A percentile compares a stretch with the other conserved stretches of the same genome.
Conservation (phyloP, 2,888 invertebrate genomes). For the Cheilosia vernalis region DNA sequence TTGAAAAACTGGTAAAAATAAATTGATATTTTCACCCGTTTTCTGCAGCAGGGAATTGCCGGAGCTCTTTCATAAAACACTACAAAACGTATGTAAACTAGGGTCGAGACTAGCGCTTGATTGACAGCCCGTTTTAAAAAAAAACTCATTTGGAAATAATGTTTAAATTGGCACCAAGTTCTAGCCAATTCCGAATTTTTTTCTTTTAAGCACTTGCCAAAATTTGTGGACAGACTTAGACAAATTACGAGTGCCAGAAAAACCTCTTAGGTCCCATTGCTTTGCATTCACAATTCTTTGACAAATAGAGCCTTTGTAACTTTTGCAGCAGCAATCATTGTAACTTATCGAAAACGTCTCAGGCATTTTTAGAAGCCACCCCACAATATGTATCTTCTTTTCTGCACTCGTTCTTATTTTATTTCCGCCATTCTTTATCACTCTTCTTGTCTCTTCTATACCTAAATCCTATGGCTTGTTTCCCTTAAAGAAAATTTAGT, state of each 20-base stretch:
- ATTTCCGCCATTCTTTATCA: too few relatives aligned
- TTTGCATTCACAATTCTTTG: constrained; percentile 5
- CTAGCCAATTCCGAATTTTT: too few relatives aligned
- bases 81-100: too few relatives aligned
- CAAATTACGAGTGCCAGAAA: neutral
- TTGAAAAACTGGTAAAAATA: too few relatives aligned
- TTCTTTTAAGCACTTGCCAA: neutral
- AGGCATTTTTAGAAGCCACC: too few relatives aligned
- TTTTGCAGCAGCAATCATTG: neutral
- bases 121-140: too few relatives aligned
- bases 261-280: neutral
- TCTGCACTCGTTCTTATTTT: neutral
- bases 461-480: neutral
- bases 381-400: neutral
- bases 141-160: too few relatives aligned
- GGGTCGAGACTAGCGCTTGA: too few relatives aligned
- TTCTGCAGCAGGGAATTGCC: too few relatives aligned
- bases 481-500: constrained; percentile 6
- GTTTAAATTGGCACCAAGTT: neutral
- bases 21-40: too few relatives aligned
- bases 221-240: neutral
- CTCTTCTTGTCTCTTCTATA: neutral
- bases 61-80: too few relatives aligned
- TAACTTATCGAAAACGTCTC: neutral
- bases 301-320: neutral